phyloP scores from a whole-genome alignment of 1,140 invertebrate genomes.

The Cotesia chilonis region DNA sequence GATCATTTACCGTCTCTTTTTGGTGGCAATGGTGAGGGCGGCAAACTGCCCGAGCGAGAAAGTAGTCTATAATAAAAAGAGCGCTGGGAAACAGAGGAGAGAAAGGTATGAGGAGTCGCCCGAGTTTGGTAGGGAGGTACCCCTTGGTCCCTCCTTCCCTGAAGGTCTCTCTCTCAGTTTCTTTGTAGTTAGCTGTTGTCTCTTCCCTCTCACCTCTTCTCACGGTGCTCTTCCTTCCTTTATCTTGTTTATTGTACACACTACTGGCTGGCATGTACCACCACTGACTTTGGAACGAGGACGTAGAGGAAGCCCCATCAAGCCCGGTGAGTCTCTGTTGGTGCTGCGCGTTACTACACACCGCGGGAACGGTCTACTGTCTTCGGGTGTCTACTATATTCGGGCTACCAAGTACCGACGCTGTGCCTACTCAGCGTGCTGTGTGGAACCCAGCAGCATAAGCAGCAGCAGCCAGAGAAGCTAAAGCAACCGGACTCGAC shows the following conservation, averaged over 20 bases:
- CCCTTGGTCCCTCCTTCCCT: slow-evolving; percentile 37
- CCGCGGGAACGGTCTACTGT: slow-evolving; percentile 50
- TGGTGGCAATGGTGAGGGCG: background rate
- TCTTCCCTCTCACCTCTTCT: slow-evolving; percentile 14
- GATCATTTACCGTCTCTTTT: slow-evolving; percentile 14
- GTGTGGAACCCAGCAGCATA: slow-evolving; percentile 27
- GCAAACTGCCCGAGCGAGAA: slow-evolving; percentile 4
- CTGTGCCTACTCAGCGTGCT: slow-evolving; percentile 9
- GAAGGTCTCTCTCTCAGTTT: no score
- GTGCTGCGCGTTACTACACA: slow-evolving; percentile 43
- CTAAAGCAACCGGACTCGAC: slow-evolving; percentile 38
- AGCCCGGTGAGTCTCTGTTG: slow-evolving; percentile 22
- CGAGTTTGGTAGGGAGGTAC: slow-evolving; percentile 66
- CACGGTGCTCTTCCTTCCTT: background rate
- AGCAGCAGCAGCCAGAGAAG: slow-evolving; percentile 32
- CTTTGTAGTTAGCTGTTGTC: no score
- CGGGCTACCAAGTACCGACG: slow-evolving; percentile 53
- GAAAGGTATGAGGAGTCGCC: slow-evolving; percentile 33
- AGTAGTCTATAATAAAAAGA: slow-evolving; percentile 8
- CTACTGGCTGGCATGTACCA: no score
- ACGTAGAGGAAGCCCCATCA: slow-evolving; percentile 18
- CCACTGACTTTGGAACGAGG: background rate
- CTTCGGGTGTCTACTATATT: slow-evolving; percentile 58
- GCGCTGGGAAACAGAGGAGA: slow-evolving; percentile 16
- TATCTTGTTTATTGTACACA: slow-evolving; percentile 12